Evolutionary conservation across 2,113 vertebrate species (phyloP), one percentile per base, ranked within the genome.

Genomic region (Dunckerocampus dactyliophorus): DNA sequence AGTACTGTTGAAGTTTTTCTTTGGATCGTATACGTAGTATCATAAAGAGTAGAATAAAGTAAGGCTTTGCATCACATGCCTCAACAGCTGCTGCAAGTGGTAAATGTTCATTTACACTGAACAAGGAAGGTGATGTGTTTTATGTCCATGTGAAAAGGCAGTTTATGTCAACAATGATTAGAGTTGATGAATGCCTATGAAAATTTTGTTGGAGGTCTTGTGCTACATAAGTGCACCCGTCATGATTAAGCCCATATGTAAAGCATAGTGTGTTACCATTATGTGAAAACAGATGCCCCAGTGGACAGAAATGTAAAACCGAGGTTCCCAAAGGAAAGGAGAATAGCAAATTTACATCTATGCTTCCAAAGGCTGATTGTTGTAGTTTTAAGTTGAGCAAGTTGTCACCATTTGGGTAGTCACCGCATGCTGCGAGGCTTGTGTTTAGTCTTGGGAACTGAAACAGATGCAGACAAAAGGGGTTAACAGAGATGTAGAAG

Each of bases 391-490:
- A 75, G 75, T 71, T 65, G 63, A 84, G 69, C 77, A 68, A 71
- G 75, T 80, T 75, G 86, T 85, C 68, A 79, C 70, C 60, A 42
- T 39, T 58, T 42, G 69, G 53, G 59, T 24, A 19, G 50, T 50
- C 8, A 20, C 28, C 50, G 69, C 67, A 63, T 52, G 74, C 74
- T 72, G 80, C 55, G 72, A 74, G 76, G 79, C 68, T 62, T 66
- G 59, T 84, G 79, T 88, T 87, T 86, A 75, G 81, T 87, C 84
- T 87, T 84, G 79, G 82, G 86, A 87, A 88, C 72, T 72, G 76
- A 75, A 76, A 77, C 85, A 87, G 84, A 88, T 85, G 87, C 76
- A 83, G 76, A 85, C 88, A 88, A 87, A 89, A 71, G 75, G 75
- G 71, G 75, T 71, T 78, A 67, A 81, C 81, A 74, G 76, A 82